A percentile compares a stretch with the other conserved stretches of the same genome.
Conservation (phyloP, 2,113 vertebrate species). For the Bufo gargarizans region DNA sequence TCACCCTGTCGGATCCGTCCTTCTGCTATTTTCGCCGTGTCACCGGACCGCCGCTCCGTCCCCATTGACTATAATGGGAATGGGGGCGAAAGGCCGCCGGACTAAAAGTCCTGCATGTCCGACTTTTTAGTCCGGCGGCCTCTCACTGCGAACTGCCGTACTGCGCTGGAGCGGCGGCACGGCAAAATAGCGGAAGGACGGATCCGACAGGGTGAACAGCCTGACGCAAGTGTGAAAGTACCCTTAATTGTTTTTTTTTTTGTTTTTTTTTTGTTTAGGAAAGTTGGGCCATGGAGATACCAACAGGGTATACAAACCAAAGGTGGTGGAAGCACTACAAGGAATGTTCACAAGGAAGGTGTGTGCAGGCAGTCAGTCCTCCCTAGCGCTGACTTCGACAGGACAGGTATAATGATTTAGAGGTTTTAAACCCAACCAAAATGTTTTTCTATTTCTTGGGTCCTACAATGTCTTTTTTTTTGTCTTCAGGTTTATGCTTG, state of each 20-base stretch:
- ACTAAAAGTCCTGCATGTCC: no score
- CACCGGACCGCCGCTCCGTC: no score
- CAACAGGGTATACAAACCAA: slow-evolving; percentile 86
- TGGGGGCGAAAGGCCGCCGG: no score
- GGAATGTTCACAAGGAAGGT: slow-evolving; percentile 88
- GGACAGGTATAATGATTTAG: slow-evolving; percentile 74
- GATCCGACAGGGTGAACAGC: no score
- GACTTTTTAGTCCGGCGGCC: no score
- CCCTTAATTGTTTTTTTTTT: not conserved
- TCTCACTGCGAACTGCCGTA: no score
- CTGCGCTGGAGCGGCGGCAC: no score
- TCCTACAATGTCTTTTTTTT: not conserved
- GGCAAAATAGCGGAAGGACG: no score
- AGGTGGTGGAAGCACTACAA: slow-evolving; percentile 84
- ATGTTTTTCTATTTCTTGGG: not conserved
- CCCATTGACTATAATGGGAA: no score
- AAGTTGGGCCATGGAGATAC: slow-evolving; percentile 86
- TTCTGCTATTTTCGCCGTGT: no score
- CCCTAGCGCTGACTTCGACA: slow-evolving; percentile 82
- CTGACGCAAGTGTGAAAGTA: no score
- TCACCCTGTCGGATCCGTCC: no score
- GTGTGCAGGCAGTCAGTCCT: slow-evolving; percentile 85
- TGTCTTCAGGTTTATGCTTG: slow-evolving; percentile 90
- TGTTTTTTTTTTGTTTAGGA: slow-evolving; percentile 63
- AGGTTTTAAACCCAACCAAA: not conserved